These are phyloP conservation scores for Periophthalmus modestus DNA, from an alignment of 2,113 vertebrate genomes.

Conservation along the genomic window DNA sequence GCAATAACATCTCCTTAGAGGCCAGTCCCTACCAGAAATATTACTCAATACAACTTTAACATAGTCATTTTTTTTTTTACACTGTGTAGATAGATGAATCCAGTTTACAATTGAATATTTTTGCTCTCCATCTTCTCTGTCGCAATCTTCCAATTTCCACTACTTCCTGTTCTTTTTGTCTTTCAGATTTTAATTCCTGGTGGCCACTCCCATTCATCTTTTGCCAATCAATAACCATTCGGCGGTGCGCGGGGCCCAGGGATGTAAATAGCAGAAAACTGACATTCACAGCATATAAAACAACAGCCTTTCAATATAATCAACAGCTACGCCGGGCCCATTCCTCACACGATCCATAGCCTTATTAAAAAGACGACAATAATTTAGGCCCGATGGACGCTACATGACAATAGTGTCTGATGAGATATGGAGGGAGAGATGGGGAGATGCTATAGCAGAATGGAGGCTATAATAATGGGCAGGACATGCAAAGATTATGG, in stretches of 20 bases:
- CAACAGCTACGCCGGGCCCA: conserved; percentile 52
- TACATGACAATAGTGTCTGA: conserved; percentile 54
- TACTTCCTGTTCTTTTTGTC: conserved; percentile 28
- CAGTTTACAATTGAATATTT: not conserved
- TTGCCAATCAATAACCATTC: conserved; percentile 70
- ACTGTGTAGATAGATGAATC: too few species aligned
- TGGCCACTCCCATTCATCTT: conserved; percentile 57
- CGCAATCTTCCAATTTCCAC: not conserved
- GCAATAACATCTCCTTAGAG: too few species aligned
- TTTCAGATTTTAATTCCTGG: conserved; percentile 60
- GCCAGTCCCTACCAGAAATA: too few species aligned
- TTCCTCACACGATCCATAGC: conserved; percentile 71
- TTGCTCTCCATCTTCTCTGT: not conserved
- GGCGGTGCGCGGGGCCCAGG: conserved; percentile 45
- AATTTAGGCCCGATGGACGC: conserved; percentile 54
- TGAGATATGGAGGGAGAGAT: conserved; percentile 41
- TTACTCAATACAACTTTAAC: too few species aligned
- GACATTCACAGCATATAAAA: conserved; percentile 75
- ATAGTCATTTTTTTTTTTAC: too few species aligned
- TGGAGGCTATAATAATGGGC: conserved; percentile 7
- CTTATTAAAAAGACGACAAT: conserved; percentile 73
- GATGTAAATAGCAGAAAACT: conserved; percentile 76
- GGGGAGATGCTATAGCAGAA: not conserved
- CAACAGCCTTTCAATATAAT: conserved; percentile 73
- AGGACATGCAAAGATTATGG: not conserved